Conservation (phyloP, 2,888 invertebrate genomes). For the Melieria crassipennis region DNA sequence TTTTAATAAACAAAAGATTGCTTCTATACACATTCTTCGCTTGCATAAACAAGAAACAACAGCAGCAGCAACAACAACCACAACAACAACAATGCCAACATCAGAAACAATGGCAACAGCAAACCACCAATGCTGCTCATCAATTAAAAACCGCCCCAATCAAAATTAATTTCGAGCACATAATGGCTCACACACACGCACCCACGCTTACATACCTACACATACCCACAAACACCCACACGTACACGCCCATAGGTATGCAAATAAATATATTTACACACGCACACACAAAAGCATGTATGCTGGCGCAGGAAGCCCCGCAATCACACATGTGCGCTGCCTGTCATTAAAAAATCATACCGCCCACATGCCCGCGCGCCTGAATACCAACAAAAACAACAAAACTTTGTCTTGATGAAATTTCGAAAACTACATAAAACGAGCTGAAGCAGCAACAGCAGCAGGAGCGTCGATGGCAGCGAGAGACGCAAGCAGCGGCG, state of each 20-base stretch:
- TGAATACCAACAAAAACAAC: too few relatives aligned
- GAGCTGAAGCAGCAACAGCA: constrained; percentile 7
- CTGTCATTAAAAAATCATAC: too few relatives aligned
- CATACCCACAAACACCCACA: constrained; percentile 22
- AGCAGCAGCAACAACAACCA: not conserved
- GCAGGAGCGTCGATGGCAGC: constrained; percentile 12
- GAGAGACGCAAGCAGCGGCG: constrained; percentile 1
- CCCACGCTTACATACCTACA: constrained; percentile 39
- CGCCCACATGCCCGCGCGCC: too few relatives aligned
- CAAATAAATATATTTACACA: constrained; percentile 24
- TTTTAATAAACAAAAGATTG: too few relatives aligned
- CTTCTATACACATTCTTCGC: too few relatives aligned
- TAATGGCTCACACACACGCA: constrained; percentile 46
- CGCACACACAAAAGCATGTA: not conserved
- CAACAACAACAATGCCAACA: not conserved
- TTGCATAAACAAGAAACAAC: too few relatives aligned
- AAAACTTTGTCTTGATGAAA: not conserved
- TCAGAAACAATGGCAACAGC: not conserved
- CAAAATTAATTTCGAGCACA: constrained; percentile 55
- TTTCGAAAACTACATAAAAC: not conserved
- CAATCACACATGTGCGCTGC: too few relatives aligned
- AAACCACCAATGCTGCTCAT: constrained; percentile 50
- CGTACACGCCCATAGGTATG: constrained; percentile 36
- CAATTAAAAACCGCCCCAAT: constrained; percentile 33
- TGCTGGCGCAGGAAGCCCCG: not conserved